Evolutionary conservation across 2,113 vertebrate genomes (phyloP).

Genomic region (Symphodus melops): DNA sequence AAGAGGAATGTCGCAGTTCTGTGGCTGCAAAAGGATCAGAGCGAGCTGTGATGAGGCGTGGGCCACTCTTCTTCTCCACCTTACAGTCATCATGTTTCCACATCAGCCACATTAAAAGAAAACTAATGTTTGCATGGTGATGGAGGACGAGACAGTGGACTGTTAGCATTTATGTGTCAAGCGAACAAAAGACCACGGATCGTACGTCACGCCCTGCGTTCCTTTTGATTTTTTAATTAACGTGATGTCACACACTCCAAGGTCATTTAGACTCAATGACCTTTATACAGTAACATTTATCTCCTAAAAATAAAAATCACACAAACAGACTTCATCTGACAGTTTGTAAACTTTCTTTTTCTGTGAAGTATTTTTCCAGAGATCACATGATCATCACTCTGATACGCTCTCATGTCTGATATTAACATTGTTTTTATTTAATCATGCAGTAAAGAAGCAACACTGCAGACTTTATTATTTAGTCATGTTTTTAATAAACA

Average conservation of each 20-base stretch:
- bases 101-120: constrained; percentile 35
- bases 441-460: neutral
- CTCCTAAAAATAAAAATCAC: too few species aligned
- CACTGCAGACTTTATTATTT: constrained; percentile 73
- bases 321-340: too few species aligned
- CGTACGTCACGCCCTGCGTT: too few species aligned
- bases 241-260: too few species aligned
- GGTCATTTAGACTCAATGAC: too few species aligned
- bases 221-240: too few species aligned
- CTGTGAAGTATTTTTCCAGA: too few species aligned
- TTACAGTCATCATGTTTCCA: constrained; percentile 52
- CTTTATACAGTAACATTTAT: too few species aligned
- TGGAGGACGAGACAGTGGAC: constrained; percentile 53
- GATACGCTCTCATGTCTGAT: too few species aligned
- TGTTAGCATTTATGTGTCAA: constrained; percentile 53
- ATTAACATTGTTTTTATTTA: too few species aligned
- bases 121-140: constrained; percentile 39
- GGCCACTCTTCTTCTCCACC: constrained; percentile 51
- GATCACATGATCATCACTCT: too few species aligned
- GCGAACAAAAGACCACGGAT: neutral
- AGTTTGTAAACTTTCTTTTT: too few species aligned
- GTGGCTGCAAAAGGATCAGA: constrained; percentile 52
- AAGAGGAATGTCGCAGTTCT: constrained; percentile 65
- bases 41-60: constrained; percentile 37
- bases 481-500: constrained; percentile 60